Conservation (phyloP, 2,113 vertebrate species). For the Clarias macrocephalus region DNA sequence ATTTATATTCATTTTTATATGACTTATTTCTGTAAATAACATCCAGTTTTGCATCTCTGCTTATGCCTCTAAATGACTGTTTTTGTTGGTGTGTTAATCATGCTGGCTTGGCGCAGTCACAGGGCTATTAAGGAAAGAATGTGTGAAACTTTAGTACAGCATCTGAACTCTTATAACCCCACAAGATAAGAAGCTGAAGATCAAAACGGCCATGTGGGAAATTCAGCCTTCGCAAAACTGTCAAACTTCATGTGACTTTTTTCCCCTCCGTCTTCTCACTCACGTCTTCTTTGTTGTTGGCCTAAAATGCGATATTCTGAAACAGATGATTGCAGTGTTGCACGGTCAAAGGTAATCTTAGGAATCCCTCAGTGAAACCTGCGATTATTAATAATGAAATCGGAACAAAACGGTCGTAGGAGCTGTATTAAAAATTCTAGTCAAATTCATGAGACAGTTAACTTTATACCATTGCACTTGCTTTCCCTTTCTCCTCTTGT, state of each 20-base stretch:
- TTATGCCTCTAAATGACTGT: neutral
- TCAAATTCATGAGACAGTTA: neutral
- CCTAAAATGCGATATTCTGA: neutral
- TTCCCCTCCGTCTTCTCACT: neutral
- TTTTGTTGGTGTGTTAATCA: neutral
- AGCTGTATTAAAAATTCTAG: neutral
- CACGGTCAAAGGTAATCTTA: neutral
- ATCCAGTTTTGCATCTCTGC: neutral
- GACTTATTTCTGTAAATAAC: neutral
- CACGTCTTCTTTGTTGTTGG: neutral
- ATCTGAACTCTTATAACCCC: conserved; percentile 37
- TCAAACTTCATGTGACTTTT: conserved; percentile 3
- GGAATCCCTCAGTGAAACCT: neutral
- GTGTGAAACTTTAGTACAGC: conserved; percentile 8
- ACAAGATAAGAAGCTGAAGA: conserved; percentile 2
- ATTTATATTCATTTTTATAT: neutral
- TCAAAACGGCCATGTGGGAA: conserved; percentile 35
- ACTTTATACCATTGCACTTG: neutral
- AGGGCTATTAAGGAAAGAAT: neutral
- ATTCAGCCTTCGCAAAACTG: conserved; percentile 9
- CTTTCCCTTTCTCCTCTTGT: neutral
- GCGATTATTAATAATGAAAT: neutral
- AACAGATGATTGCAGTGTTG: neutral
- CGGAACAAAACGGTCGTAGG: neutral
- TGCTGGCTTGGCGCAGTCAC: neutral